Evolutionary conservation across 2,797 vertebrate genomes (phyloP), one percentile per base, ranked within the genome.

Genomic region (Zenarchopterus dispar): DNA sequence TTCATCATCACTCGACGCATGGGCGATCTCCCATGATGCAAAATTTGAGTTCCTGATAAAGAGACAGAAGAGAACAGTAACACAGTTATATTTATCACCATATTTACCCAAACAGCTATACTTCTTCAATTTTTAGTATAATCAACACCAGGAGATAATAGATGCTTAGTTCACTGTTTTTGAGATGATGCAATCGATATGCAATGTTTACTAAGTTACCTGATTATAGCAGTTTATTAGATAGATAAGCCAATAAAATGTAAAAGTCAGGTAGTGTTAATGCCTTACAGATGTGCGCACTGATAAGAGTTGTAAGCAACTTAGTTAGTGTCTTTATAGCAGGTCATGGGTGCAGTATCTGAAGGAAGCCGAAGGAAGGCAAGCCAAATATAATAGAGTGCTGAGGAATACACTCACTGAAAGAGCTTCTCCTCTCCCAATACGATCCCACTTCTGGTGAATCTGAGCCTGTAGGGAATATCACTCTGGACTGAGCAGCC

Each of bases 11-110:
- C 86, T 76, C 0, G 95, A 95, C 0, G 82, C 93, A 0, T 66
- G 69, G 0, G 86, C 86, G 77, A 99, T 96, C 80, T 96, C 91
- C 95, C 95, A 98, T 77, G 93, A 96, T 91, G 95, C 88, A 67
- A 89, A 93, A 52, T 91, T 91, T 2, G 91, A 94, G 22, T 68
- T 87, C 86, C 97, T 99, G 62, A 6, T 17, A 74, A 44, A 88
- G 76, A 82, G 58, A 41, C 62, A 54, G 22, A 1, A 43, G 46
- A 57, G 56, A 59, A 65, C 8, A 52, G 54, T 36, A 76, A 68
- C 54, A 51, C 22, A 31, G 61, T 70, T 58, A 46, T 58, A 55
- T 71, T 77, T 73, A 39, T 15, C 16, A 13, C 13, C 33, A 36
- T 4, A 36, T 84, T 81, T 41, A 62, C 46, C 43, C 53, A 51